Evolutionary conservation across 2,888 invertebrate genomes (phyloP).

Genomic region (Cataglyphis rosenhaueri): DNA sequence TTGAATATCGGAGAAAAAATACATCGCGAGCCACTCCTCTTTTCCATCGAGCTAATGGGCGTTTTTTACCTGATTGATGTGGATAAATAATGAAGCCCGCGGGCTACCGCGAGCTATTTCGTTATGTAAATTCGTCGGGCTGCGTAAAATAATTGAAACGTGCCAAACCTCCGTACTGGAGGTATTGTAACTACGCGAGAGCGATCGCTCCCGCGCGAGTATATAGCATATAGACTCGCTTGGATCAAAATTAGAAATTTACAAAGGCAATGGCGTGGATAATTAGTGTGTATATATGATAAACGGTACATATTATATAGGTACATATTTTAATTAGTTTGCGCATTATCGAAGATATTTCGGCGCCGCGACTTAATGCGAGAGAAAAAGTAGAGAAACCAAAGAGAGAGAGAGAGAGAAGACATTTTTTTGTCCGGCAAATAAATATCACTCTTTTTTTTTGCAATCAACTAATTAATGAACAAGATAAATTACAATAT

Average conservation of each 20-base stretch:
- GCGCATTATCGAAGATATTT: not conserved
- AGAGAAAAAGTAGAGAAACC: not conserved
- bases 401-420: not conserved
- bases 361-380: not conserved
- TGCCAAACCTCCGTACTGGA: not conserved
- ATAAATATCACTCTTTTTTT: constrained; percentile 37
- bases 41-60: not conserved
- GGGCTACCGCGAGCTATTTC: constrained; percentile 26
- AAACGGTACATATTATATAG: constrained; percentile 18
- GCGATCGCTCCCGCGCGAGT: not conserved
- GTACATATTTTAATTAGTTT: constrained; percentile 32
- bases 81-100: constrained; percentile 43
- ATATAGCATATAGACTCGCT: constrained; percentile 38
- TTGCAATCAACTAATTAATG: not conserved
- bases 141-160: constrained; percentile 58
- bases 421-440: not conserved
- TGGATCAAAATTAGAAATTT: constrained; percentile 52
- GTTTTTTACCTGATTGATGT: constrained; percentile 34
- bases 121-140: constrained; percentile 53
- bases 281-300: constrained; percentile 36
- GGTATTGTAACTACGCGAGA: constrained; percentile 11
- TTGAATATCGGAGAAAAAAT: not conserved
- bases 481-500: no score
- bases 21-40: not conserved
- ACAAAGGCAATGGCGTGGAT: constrained; percentile 37